Percentiles rank a stretch among this genome's conserved stretches.
Evolutionary conservation across 92 coral and sea anemone species (phyloP).

Genomic region (Phymanthus crucifer): DNA sequence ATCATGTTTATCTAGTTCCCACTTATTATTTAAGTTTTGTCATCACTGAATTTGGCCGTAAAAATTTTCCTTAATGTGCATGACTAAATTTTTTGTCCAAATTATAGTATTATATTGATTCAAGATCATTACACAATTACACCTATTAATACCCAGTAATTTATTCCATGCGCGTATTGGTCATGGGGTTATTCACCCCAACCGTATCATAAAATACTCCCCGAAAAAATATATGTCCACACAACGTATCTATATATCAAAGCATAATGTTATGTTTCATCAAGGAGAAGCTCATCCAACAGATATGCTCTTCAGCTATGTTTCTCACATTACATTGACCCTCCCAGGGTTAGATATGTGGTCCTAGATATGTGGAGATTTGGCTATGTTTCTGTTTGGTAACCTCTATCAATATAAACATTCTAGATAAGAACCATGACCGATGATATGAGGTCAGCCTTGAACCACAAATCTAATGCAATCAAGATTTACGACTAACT

Average conservation of each 20-base stretch:
- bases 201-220: neutral
- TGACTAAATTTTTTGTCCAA: neutral
- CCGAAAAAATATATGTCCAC: neutral
- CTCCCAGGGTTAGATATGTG: neutral
- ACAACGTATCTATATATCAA: neutral
- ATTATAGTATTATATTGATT: neutral
- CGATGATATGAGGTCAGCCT: neutral
- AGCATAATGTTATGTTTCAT: neutral
- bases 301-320: neutral
- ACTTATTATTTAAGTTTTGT: too few species aligned
- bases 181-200: neutral
- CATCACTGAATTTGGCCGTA: too few species aligned
- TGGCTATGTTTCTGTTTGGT: neutral
- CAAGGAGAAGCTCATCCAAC: neutral
- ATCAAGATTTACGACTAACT: neutral
- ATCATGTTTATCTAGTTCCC: neutral
- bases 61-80: too few species aligned
- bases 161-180: neutral
- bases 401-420: constrained; percentile 2
- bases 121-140: too few species aligned
- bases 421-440: neutral
- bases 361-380: too few species aligned
- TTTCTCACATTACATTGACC: constrained; percentile 1
- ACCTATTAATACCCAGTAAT: neutral
- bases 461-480: neutral